Evolutionary conservation across 2,888 invertebrate species (phyloP).

Genomic region (Liposcelis brunnea): DNA sequence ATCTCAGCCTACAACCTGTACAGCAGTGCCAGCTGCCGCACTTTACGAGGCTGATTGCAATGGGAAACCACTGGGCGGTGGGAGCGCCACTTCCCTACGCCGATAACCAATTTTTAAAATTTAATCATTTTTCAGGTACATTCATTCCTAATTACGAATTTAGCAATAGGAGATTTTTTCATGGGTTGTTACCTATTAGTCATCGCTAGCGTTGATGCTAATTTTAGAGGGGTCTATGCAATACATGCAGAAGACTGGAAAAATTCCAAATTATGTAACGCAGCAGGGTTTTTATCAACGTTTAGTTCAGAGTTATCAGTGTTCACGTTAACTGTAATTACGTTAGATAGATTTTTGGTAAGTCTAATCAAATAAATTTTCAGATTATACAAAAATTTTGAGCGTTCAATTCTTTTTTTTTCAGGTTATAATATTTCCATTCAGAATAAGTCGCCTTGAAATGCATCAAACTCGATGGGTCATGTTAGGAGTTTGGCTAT

Average conservation of each 20-base stretch:
- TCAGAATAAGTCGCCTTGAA: constrained; percentile 22
- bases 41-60: too few relatives aligned
- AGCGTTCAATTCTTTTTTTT: background rate
- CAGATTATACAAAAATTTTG: too few relatives aligned
- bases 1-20: too few relatives aligned
- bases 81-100: too few relatives aligned
- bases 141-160: constrained; percentile 26
- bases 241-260: constrained; percentile 24
- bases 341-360: constrained; percentile 24
- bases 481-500: constrained; percentile 24
- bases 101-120: too few relatives aligned
- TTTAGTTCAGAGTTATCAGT: constrained; percentile 26
- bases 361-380: background rate
- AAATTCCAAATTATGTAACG: constrained; percentile 21
- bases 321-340: constrained; percentile 25
- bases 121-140: constrained; percentile 30
- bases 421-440: constrained; percentile 23
- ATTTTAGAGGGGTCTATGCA: constrained; percentile 29
- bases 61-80: too few relatives aligned
- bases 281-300: constrained; percentile 25
- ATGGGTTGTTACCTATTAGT: constrained; percentile 26
- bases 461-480: constrained; percentile 21
- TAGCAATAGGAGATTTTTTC: constrained; percentile 25
- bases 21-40: too few relatives aligned
- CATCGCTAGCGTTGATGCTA: constrained; percentile 24